Evolutionary conservation across 2,113 vertebrate species (phyloP).

Genomic region (Tringa solitaria): DNA sequence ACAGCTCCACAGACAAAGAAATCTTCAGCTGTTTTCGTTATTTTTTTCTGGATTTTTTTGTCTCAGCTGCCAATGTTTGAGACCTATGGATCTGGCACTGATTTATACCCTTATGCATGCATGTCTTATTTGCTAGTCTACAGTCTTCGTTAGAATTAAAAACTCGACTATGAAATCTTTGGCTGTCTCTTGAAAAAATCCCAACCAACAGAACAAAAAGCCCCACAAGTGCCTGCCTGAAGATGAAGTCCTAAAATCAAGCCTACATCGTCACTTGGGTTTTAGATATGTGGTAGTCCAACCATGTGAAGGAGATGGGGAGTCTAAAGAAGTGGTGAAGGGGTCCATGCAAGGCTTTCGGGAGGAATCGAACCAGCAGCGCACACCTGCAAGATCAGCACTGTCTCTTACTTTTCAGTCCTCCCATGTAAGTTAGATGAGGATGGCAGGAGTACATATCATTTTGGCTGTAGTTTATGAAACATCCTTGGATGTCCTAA

Average conservation of each 20-base stretch:
- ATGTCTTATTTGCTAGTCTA: not conserved
- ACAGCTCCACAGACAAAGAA: not conserved
- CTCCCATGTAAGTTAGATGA: not conserved
- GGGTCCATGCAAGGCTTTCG: not conserved
- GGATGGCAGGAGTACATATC: not conserved
- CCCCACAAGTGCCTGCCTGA: not conserved
- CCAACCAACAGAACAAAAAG: not conserved
- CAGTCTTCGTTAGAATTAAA: not conserved
- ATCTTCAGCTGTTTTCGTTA: not conserved
- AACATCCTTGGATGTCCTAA: not conserved
- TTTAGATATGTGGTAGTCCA: not conserved
- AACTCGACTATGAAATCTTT: not conserved
- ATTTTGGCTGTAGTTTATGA: not conserved
- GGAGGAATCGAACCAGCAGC: not conserved
- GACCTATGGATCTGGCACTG: rapidly evolving
- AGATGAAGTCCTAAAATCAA: not conserved
- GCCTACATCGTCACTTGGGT: too few relatives aligned
- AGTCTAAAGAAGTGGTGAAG: not conserved
- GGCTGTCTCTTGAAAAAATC: not conserved
- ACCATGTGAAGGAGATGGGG: not conserved
- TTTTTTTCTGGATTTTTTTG: not conserved
- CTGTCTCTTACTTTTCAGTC: not conserved
- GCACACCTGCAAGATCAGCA: not conserved
- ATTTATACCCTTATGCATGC: not conserved
- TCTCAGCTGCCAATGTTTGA: not conserved